A percentile compares a stretch with the other conserved stretches of the same genome.
phyloP scores from a whole-genome alignment of 2,113 vertebrate species.

The Zosterops lateralis region DNA sequence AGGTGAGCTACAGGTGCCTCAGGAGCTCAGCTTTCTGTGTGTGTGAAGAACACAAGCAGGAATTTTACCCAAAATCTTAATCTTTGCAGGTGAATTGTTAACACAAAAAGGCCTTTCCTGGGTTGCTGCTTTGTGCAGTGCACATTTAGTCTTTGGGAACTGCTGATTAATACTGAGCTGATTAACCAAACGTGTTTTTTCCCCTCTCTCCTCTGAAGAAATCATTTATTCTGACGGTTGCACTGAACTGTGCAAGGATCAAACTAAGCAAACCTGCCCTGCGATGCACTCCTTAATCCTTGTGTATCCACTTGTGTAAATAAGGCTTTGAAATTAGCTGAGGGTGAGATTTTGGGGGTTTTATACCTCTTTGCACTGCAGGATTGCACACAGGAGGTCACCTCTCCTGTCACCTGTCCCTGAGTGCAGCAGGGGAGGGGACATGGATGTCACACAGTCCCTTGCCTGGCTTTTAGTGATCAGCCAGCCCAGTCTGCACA shows the following conservation, averaged over 20 bases:
- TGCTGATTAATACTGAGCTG: neutral
- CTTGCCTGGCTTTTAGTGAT: neutral
- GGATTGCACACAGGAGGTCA: neutral
- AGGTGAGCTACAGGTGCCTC: neutral
- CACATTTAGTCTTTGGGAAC: neutral
- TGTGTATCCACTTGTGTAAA: neutral
- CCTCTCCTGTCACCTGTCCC: neutral
- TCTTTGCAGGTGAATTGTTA: neutral
- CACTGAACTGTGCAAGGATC: neutral
- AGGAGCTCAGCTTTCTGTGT: neutral
- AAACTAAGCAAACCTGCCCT: neutral
- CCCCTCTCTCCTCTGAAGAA: neutral
- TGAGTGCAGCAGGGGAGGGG: neutral
- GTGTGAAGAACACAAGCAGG: neutral
- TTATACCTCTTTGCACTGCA: neutral
- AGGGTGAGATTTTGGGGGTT: neutral
- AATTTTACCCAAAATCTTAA: neutral
- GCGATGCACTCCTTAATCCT: constrained; percentile 9
- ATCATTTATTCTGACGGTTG: constrained; percentile 25
- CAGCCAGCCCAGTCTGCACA: neutral
- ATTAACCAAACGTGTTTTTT: neutral
- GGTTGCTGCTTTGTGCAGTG: neutral
- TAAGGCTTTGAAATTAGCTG: constrained; percentile 36
- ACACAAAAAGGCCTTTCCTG: neutral
- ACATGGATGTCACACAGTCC: neutral